A percentile compares a stretch with the other conserved stretches of the same genome.
Conservation (phyloP, 2,888 invertebrate genomes). For the Oasisia sp. region DNA sequence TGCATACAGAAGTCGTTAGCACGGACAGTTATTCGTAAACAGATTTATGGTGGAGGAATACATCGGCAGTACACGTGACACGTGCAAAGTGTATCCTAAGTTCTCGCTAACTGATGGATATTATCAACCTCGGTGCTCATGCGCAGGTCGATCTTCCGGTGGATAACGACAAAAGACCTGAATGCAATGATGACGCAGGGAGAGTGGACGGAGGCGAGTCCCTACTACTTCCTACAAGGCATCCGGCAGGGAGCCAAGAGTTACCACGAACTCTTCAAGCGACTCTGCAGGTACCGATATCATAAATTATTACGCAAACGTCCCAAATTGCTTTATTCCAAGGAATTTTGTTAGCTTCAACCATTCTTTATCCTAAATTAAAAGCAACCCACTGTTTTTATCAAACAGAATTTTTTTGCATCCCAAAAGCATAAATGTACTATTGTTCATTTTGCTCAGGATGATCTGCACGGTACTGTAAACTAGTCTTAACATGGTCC, state of each 20-base stretch:
- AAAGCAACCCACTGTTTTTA: not conserved
- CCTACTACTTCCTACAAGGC: conserved; percentile 83
- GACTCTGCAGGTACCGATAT: conserved; percentile 92
- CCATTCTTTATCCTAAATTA: not conserved
- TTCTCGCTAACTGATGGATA: not conserved
- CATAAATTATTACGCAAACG: too few species aligned
- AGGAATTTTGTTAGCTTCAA: not conserved
- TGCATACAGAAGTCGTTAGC: too few species aligned
- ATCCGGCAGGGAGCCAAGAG: conserved; percentile 99
- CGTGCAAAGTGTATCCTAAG: not conserved
- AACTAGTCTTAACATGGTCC: too few species aligned
- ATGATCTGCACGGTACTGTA: too few species aligned
- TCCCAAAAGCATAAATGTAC: too few species aligned
- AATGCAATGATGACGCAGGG: conserved; percentile 98
- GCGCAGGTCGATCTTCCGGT: conserved; percentile 90
- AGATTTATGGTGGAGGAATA: too few species aligned
- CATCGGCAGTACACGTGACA: not conserved
- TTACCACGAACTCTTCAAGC: conserved; percentile 97
- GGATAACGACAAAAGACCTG: conserved; percentile 98
- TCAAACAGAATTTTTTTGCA: too few species aligned
- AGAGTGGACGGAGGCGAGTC: conserved; percentile 85
- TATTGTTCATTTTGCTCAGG: too few species aligned
- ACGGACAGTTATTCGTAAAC: too few species aligned
- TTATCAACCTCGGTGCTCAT: not conserved
- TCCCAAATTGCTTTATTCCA: too few species aligned